These are phyloP conservation scores for Pecten maximus DNA, from an alignment of 2,888 invertebrate species.

Conservation along the genomic window DNA sequence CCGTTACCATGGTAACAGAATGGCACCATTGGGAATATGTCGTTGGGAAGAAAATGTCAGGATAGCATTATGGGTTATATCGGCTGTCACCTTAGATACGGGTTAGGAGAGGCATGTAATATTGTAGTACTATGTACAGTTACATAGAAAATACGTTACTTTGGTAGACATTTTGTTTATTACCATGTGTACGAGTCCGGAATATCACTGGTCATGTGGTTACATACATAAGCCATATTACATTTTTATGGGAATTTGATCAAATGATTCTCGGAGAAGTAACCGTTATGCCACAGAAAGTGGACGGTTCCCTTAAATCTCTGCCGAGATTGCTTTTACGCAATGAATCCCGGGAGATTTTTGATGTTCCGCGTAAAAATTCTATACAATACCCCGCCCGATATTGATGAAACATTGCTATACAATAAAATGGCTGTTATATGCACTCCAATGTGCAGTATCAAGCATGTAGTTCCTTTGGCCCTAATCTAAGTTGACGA, in stretches of 20 bases:
- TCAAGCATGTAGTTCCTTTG: background rate
- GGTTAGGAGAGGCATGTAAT: background rate
- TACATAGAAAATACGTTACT: background rate
- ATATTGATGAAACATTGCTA: background rate
- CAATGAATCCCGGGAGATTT: too few species aligned
- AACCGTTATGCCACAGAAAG: too few species aligned
- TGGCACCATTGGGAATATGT: background rate
- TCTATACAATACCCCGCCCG: background rate
- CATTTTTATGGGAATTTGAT: too few species aligned
- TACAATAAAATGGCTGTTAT: background rate
- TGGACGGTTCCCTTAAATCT: background rate
- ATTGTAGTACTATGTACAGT: background rate
- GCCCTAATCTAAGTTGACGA: background rate
- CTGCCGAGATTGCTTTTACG: background rate
- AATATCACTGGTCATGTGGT: too few species aligned
- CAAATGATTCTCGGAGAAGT: too few species aligned
- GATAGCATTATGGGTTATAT: background rate
- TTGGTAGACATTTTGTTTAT: background rate
- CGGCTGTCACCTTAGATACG: background rate
- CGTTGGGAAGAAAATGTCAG: background rate
- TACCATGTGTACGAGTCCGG: too few species aligned
- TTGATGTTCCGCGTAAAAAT: background rate
- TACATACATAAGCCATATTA: too few species aligned
- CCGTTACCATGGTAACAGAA: conserved; percentile 19
- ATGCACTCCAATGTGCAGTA: background rate